These are phyloP conservation scores for Psephotus haematonotus DNA, from an alignment of 2,113 vertebrate species.

Conservation along the genomic window DNA sequence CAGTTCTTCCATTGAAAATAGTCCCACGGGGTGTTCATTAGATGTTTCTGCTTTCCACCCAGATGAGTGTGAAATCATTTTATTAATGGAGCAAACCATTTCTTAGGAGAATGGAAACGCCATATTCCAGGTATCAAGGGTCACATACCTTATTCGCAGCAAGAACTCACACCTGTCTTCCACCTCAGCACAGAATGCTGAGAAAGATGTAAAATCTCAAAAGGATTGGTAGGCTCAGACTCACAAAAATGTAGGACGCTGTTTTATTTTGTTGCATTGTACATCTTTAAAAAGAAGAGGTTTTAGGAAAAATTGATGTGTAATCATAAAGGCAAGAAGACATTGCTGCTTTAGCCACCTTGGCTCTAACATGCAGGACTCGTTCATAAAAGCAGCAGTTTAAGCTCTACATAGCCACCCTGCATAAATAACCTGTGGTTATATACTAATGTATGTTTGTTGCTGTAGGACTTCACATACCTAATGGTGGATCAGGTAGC, in stretches of 20 bases:
- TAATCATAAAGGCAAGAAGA: neutral
- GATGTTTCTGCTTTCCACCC: neutral
- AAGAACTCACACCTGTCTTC: neutral
- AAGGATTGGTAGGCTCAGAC: neutral
- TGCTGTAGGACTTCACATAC: neutral
- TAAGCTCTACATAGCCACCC: neutral
- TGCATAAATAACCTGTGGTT: neutral
- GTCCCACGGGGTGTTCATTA: too few species aligned
- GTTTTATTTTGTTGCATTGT: neutral
- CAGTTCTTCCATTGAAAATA: neutral
- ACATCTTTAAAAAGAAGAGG: neutral
- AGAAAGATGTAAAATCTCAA: neutral
- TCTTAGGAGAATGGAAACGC: neutral
- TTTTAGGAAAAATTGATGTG: neutral
- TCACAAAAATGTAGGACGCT: neutral
- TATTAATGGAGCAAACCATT: neutral
- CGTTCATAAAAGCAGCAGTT: neutral
- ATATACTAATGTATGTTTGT: neutral
- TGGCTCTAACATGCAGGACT: neutral
- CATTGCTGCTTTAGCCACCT: neutral
- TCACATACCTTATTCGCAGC: neutral
- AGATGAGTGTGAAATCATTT: neutral
- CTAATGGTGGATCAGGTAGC: neutral
- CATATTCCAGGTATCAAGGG: neutral
- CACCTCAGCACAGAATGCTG: neutral